Conservation (phyloP, 2,113 vertebrate genomes). For the Scartelaos histophorus region DNA sequence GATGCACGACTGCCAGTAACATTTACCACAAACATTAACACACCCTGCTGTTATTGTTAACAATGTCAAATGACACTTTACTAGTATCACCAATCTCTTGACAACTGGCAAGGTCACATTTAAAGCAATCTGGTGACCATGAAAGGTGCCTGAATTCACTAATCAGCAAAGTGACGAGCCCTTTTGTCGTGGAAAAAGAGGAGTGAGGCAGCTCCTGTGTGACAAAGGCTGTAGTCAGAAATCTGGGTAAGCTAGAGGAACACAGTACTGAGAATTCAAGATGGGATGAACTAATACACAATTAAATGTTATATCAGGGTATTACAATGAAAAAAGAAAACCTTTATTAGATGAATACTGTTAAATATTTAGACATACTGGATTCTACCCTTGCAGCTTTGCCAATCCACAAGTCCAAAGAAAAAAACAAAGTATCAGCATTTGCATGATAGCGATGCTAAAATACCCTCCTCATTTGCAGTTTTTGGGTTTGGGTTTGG, state of each 20-base stretch:
- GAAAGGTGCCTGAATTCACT: not conserved
- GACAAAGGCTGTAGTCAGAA: constrained; percentile 14
- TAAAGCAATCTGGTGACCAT: constrained; percentile 16
- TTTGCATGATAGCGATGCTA: too few species aligned
- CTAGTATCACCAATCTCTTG: constrained; percentile 9
- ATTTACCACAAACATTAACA: constrained; percentile 36
- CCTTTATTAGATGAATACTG: not conserved
- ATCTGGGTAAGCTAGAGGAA: not conserved
- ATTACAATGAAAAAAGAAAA: too few species aligned
- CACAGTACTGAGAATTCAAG: not conserved
- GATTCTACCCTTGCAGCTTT: not conserved
- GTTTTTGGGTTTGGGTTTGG: not conserved
- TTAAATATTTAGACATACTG: constrained; percentile 1
- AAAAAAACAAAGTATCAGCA: constrained; percentile 4
- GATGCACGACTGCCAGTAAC: constrained; percentile 46
- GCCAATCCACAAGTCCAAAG: not conserved
- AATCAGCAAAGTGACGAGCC: not conserved
- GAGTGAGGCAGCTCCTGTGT: constrained; percentile 21
- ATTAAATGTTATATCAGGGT: not conserved
- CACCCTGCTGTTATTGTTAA: constrained; percentile 41
- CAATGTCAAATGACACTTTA: not conserved
- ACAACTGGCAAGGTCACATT: not conserved
- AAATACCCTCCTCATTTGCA: not conserved
- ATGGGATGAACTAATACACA: not conserved
- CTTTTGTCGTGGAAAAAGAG: constrained; percentile 22